Evolutionary conservation across 1,140 invertebrate genomes (phyloP).

Genomic region (Halyomorpha halys): DNA sequence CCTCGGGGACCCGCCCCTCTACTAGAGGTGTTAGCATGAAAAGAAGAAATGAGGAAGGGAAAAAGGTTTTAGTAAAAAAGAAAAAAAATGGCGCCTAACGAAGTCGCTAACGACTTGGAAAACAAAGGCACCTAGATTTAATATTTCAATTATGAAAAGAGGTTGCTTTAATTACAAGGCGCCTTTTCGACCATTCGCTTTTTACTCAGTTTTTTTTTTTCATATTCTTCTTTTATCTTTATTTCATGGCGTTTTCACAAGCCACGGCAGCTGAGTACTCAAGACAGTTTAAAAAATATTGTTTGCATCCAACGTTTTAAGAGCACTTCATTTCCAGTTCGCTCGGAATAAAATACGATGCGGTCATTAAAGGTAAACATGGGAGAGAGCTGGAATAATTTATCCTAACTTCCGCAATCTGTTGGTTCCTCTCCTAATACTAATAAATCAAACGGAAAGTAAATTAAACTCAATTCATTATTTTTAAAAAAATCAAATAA

Average conservation of each 20-base stretch:
- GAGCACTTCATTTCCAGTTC: not conserved
- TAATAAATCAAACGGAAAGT: too few relatives aligned
- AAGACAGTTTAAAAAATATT: slow-evolving; percentile 1
- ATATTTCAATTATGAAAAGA: slow-evolving; percentile 18
- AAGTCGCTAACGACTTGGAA: slow-evolving; percentile 12
- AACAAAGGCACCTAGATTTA: slow-evolving; percentile 15
- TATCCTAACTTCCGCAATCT: too few relatives aligned
- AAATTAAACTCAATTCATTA: too few relatives aligned
- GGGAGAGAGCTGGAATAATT: too few relatives aligned
- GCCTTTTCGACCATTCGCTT: slow-evolving; percentile 4
- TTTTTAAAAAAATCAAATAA: too few relatives aligned
- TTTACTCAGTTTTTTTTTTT: not conserved
- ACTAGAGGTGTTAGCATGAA: not conserved
- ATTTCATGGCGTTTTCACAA: not conserved
- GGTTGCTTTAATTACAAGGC: slow-evolving; percentile 4
- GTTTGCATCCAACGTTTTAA: not conserved
- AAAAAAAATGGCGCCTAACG: not conserved
- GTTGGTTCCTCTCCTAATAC: too few relatives aligned
- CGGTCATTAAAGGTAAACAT: too few relatives aligned
- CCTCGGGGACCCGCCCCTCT: not conserved
- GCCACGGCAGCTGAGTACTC: not conserved
- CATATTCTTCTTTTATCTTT: not conserved
- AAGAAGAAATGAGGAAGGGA: slow-evolving; percentile 7
- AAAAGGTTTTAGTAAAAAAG: not conserved
- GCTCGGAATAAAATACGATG: not conserved